Conservation (phyloP, 2,888 invertebrate species). For the Platypus cylindrus region DNA sequence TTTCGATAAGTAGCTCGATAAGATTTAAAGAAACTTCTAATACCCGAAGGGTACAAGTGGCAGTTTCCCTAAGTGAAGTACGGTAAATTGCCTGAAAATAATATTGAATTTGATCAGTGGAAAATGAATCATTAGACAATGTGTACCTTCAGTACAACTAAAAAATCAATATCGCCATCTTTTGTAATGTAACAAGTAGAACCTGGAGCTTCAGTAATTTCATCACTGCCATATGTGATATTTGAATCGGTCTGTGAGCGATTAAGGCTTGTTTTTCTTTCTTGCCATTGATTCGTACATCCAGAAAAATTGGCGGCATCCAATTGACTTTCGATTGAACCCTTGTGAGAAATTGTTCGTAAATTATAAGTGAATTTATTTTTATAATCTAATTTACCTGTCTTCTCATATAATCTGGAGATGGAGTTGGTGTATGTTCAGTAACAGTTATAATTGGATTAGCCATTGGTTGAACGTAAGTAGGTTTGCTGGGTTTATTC, state of each 20-base stretch:
- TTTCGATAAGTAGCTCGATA: slow-evolving; percentile 80
- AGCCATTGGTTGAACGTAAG: slow-evolving; percentile 50
- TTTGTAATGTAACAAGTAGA: slow-evolving; percentile 85
- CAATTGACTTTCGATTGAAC: slow-evolving; percentile 73
- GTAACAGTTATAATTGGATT: slow-evolving; percentile 96
- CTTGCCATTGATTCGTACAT: slow-evolving; percentile 37
- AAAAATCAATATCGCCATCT: slow-evolving; percentile 87
- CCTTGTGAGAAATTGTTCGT: slow-evolving; percentile 36
- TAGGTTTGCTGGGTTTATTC: slow-evolving; percentile 41
- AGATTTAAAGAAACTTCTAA: slow-evolving; percentile 89
- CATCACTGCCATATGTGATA: slow-evolving; percentile 76
- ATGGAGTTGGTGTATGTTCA: slow-evolving; percentile 86
- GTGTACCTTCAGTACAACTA: slow-evolving; percentile 70
- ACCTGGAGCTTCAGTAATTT: slow-evolving; percentile 78
- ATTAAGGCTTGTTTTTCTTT: slow-evolving; percentile 54
- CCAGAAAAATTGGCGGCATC: slow-evolving; percentile 52
- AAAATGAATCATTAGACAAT: background rate
- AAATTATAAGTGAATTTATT: background rate
- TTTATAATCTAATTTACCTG: slow-evolving; percentile 40
- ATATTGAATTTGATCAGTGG: background rate
- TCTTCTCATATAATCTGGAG: slow-evolving; percentile 73
- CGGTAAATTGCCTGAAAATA: slow-evolving; percentile 65
- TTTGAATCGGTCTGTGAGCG: slow-evolving; percentile 88
- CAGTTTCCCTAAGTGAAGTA: slow-evolving; percentile 72
- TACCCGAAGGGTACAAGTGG: slow-evolving; percentile 73